phyloP scores from a whole-genome alignment of 2,113 vertebrate genomes.

The Menura novaehollandiae region DNA sequence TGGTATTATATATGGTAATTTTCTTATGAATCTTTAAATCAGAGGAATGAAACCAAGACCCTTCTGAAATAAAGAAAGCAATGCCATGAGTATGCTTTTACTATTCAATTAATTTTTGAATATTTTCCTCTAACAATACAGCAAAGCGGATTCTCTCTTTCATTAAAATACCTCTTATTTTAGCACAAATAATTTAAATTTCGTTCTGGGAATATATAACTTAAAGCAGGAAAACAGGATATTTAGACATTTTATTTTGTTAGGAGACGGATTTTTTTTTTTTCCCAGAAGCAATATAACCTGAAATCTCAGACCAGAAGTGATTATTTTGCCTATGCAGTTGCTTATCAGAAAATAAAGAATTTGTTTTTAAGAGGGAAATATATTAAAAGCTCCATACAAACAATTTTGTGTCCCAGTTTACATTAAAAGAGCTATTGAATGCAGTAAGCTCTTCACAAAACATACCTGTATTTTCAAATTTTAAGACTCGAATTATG shows the following conservation, averaged over 20 bases:
- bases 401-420: not conserved
- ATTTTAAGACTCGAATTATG: not conserved
- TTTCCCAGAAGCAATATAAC: not conserved
- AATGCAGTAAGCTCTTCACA: not conserved
- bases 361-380: not conserved
- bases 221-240: not conserved
- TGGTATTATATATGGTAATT: not conserved
- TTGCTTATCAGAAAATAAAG: not conserved
- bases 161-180: not conserved
- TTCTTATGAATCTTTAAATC: not conserved
- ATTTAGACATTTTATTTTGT: not conserved
- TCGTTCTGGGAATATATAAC: not conserved
- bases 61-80: not conserved
- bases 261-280: not conserved
- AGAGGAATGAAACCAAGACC: not conserved
- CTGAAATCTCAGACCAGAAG: not conserved
- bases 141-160: not conserved
- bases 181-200: not conserved
- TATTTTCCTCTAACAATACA: not conserved
- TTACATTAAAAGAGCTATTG: not conserved
- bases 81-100: not conserved
- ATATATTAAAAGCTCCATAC: not conserved
- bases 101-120: not conserved
- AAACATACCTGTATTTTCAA: not conserved
- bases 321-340: not conserved